Evolutionary conservation across 2,888 invertebrate genomes (phyloP), one percentile per base, ranked within the genome.

Genomic region (Oscheius sp.): DNA sequence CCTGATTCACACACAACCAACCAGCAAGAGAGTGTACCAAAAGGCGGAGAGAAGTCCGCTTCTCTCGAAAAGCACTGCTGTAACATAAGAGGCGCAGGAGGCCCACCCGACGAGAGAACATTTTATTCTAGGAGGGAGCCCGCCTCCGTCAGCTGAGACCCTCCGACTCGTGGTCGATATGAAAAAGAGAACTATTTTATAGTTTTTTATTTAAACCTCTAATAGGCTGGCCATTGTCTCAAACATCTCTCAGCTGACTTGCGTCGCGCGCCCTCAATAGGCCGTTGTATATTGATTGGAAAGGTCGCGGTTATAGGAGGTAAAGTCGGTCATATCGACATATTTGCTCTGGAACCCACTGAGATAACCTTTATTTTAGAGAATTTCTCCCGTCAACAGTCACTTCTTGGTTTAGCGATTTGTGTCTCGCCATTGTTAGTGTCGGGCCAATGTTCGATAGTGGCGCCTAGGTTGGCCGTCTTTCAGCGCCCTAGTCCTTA

Each of bases 91-190:
- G 45, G 61, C 42, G 61, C 42, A 45, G 45, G 29, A 61, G 45
- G 12, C 23, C 12, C n/a, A 12, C 17, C 27, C 15, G 45, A 15
- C 61, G 61, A 61, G 42, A 45, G 23, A 61, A 29, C 29, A 45
- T 31, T 17, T 20, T 25, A 27, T 6, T 25, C 45, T 8, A 5
- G 42, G 61, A 61, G 61, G 25, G 42, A 20, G 12, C 25, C n/a
- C n/a, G 61, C 27, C 45, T 45, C 42, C 61, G 45, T 61, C 61
- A 61, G 61, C 61, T 61, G 61, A 61, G 61, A 45, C 61, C 45
- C 45, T 27, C 42, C 61, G 61, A 61, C 61, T 61, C 61, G 61
- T 61, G 61, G 61, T 61, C 61, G 61, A 61, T 61, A 61, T 61
- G 61, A 45, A 42, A 61, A 27, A 37, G 34, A 27, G n/a, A 52